These are phyloP conservation scores for Palythoa heliodiscus DNA, from an alignment of 92 coral and sea anemone species.

Conservation along the genomic window DNA sequence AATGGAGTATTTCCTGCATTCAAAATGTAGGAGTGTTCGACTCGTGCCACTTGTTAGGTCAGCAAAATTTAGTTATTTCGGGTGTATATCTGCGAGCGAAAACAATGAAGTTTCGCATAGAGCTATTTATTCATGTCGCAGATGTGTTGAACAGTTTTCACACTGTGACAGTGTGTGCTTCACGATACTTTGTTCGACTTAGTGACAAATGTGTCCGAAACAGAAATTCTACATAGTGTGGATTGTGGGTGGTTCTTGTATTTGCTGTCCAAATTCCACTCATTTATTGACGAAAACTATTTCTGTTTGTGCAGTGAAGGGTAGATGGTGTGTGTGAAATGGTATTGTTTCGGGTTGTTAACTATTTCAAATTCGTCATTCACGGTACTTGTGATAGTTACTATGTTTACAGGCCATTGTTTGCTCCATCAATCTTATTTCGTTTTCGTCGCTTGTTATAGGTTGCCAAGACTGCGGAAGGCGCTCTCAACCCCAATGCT, in stretches of 20 bases:
- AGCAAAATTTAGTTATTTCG: slow-evolving; percentile 10
- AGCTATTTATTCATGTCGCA: slow-evolving; percentile 28
- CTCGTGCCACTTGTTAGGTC: neutral
- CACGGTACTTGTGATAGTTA: slow-evolving; percentile 32
- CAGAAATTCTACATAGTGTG: neutral
- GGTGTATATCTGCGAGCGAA: slow-evolving; percentile 26
- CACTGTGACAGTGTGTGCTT: slow-evolving; percentile 25
- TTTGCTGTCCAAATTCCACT: slow-evolving; percentile 33
- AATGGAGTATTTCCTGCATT: slow-evolving; percentile 37
- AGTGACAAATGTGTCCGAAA: neutral
- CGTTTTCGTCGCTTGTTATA: slow-evolving; percentile 13
- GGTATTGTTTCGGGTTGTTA: slow-evolving; percentile 33
- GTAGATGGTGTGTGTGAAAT: slow-evolving; percentile 21
- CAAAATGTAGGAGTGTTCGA: slow-evolving; percentile 24
- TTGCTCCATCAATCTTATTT: neutral
- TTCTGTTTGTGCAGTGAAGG: slow-evolving; percentile 43
- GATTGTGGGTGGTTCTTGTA: slow-evolving; percentile 10
- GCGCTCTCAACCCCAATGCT: slow-evolving; percentile 52
- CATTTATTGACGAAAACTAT: slow-evolving; percentile 29
- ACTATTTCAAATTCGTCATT: slow-evolving; percentile 24
- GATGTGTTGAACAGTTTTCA: slow-evolving; percentile 27
- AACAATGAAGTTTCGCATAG: slow-evolving; percentile 13
- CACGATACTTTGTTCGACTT: slow-evolving; percentile 1
- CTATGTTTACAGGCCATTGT: slow-evolving; percentile 30
- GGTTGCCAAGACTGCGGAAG: slow-evolving; percentile 49